Evolutionary conservation across 2,797 vertebrate species (phyloP).

Genomic region (Sebastes oblongus): DNA sequence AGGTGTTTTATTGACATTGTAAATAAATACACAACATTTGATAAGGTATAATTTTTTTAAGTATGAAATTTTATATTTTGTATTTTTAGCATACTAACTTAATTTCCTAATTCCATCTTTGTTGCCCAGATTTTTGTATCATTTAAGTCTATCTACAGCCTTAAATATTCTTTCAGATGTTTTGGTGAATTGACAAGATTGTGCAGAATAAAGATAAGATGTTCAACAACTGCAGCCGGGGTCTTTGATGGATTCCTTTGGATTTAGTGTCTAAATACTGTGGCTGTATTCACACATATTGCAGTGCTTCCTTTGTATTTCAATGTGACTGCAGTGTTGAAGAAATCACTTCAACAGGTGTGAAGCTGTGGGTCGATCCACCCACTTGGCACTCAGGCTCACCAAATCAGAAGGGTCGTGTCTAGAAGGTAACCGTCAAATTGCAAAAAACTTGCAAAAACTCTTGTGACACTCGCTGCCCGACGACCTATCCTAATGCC

Average conservation of each 20-base stretch:
- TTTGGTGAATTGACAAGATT: conserved; percentile 67
- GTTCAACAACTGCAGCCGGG: conserved; percentile 7
- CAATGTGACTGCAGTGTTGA: not conserved
- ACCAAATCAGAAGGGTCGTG: no score
- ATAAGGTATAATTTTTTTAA: conserved; percentile 78
- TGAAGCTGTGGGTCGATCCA: no score
- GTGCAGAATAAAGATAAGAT: conserved; percentile 67
- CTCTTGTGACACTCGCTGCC: no score
- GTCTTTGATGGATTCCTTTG: not conserved
- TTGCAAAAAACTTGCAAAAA: no score
- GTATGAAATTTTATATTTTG: conserved; percentile 83
- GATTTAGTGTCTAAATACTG: not conserved
- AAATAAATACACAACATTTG: conserved; percentile 79
- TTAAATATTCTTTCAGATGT: conserved; percentile 75
- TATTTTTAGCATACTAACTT: conserved; percentile 84
- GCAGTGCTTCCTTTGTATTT: not conserved
- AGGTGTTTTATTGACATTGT: conserved; percentile 74
- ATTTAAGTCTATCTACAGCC: conserved; percentile 71
- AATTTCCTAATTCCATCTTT: conserved; percentile 72
- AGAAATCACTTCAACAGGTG: not conserved
- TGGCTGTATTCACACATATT: not conserved
- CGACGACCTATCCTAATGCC: no score
- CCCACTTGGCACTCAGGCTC: no score
- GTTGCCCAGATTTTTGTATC: conserved; percentile 70
- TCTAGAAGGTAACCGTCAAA: no score